Evolutionary conservation across 2,113 vertebrate species (phyloP), one percentile per base, ranked within the genome.

Genomic region (Oxyruncus cristatus): DNA sequence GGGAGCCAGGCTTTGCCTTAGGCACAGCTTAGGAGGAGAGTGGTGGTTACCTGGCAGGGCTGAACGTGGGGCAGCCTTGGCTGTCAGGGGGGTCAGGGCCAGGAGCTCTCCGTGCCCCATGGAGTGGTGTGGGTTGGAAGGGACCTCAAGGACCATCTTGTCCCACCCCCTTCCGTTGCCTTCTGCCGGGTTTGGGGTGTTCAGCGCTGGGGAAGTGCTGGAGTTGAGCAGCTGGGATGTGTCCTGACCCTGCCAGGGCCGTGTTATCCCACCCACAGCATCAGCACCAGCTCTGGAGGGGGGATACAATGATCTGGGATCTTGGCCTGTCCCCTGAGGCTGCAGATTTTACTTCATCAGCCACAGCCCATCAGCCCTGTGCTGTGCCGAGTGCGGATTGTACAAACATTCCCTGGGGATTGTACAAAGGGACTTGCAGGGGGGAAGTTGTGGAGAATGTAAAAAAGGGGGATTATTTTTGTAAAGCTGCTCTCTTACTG

Each of bases 301-400:
- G 9, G 0, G 1, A 2, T 0, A 0, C 15, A n/a, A n/a, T 5
- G 3, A 4, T 2, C 7, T 4, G 53, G 44, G 37, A 7, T 37
- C 52, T 82, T 61, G 58, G 17, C 27, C 28, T 8, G 19, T 55
- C 52, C 74, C 42, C 20, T 3, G 2, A 27, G 62, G 50, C 74
- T 24, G 1, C 24, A 23, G 46, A n/a, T n/a, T n/a, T n/a, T n/a
- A n/a, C n/a, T n/a, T n/a, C n/a, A n/a, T n/a, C n/a, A n/a, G n/a
- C n/a, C n/a, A n/a, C n/a, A n/a, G n/a, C n/a, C 15, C 37, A 27
- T 0, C 63, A 1, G 13, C 10, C 8, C 42, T 58, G 33, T 19
- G 46, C 44, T 87, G 16, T 9, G 10, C 17, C 26, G 2, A 1
- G 14, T 0, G 14, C 17, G 52, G 30, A 39, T 16, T 5, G 52